Percentiles rank a stretch among this genome's conserved stretches.
phyloP scores from a whole-genome alignment of 2,113 vertebrate genomes.

The Nerophis lumbriciformis region DNA sequence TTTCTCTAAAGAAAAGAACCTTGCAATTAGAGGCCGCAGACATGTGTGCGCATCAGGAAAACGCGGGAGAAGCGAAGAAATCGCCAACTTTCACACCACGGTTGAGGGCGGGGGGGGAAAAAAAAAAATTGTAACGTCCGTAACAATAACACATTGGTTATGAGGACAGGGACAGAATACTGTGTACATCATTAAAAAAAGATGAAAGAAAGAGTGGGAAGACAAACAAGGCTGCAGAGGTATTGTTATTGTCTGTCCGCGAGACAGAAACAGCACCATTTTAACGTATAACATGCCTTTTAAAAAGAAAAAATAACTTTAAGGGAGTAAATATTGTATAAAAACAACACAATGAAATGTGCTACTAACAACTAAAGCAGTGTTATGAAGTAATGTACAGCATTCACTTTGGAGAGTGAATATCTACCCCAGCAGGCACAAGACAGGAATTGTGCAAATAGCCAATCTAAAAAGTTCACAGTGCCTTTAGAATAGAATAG shows the following conservation, averaged over 20 bases:
- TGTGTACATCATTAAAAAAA: slow-evolving; percentile 18
- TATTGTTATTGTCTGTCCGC: slow-evolving; percentile 15
- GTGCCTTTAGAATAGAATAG: too few species aligned
- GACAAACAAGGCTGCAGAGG: slow-evolving; percentile 13
- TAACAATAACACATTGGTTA: slow-evolving; percentile 15
- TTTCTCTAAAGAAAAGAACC: slow-evolving; percentile 18
- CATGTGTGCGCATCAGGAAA: slow-evolving; percentile 10
- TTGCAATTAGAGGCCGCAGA: slow-evolving; percentile 27
- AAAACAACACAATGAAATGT: too few species aligned
- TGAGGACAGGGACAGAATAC: slow-evolving; percentile 25
- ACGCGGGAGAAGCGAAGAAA: slow-evolving; percentile 1
- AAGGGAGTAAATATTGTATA: too few species aligned
- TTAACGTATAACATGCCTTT: too few species aligned
- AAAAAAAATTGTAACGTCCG: slow-evolving; percentile 16
- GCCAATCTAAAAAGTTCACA: too few species aligned
- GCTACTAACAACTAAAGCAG: too few species aligned
- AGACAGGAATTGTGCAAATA: too few species aligned
- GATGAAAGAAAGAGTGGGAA: slow-evolving; percentile 15
- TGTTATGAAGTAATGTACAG: too few species aligned
- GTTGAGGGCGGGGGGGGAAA: slow-evolving; percentile 28
- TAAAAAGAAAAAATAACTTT: background rate
- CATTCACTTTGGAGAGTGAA: too few species aligned
- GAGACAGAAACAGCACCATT: background rate
- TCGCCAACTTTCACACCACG: slow-evolving; percentile 3
- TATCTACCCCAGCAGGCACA: too few species aligned